Evolutionary conservation across 2,797 vertebrate species (phyloP).

Genomic region (Microtus agrestis): DNA sequence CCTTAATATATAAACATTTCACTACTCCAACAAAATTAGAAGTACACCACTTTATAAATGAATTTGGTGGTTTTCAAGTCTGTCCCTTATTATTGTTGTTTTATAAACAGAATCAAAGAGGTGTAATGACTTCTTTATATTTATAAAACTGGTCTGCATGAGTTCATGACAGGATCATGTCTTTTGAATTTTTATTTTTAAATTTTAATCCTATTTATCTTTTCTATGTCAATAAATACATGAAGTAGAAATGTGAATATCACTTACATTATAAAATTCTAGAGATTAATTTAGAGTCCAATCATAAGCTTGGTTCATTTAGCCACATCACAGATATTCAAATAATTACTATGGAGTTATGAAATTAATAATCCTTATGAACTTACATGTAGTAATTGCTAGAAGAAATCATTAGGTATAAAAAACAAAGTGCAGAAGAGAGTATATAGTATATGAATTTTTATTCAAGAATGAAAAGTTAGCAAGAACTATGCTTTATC

Average conservation of each 20-base stretch:
- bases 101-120: neutral
- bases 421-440: neutral
- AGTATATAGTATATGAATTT: neutral
- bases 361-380: neutral
- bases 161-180: no score
- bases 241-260: neutral
- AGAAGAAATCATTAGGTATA: neutral
- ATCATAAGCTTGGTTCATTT: neutral
- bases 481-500: neutral
- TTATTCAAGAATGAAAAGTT: neutral
- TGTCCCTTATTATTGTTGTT: neutral
- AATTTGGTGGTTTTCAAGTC: neutral
- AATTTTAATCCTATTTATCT: neutral
- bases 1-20: neutral
- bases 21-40: neutral
- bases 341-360: neutral
- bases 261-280: neutral
- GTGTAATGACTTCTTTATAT: neutral
- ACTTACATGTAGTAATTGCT: neutral
- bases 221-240: neutral
- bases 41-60: neutral
- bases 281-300: neutral
- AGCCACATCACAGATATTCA: neutral
- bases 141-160: neutral
- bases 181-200: neutral